Evolutionary conservation across 1,140 invertebrate genomes (phyloP).

Genomic region (Trissolcus basalis): DNA sequence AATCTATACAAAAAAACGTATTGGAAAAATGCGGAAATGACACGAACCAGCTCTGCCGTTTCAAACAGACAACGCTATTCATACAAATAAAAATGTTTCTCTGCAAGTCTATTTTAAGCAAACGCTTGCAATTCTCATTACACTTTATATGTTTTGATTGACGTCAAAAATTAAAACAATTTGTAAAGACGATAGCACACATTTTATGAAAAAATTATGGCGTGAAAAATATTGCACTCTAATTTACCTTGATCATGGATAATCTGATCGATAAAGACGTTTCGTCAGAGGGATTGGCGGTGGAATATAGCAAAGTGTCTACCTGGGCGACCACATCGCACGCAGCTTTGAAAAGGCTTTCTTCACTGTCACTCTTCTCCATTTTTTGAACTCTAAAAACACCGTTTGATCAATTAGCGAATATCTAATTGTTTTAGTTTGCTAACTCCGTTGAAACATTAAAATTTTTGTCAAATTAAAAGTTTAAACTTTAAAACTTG

Average conservation of each 20-base stretch:
- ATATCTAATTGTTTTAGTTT: too few relatives aligned
- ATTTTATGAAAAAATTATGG: too few relatives aligned
- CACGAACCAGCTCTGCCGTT: conserved; percentile 22
- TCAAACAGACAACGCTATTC: conserved; percentile 37
- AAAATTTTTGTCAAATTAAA: too few relatives aligned
- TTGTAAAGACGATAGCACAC: not conserved
- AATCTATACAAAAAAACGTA: conserved; percentile 5
- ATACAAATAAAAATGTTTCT: conserved; percentile 44
- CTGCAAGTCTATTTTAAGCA: conserved; percentile 42
- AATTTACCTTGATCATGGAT: conserved; percentile 81
- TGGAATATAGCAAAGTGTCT: conserved; percentile 79
- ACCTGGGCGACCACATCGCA: conserved; percentile 74
- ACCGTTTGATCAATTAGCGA: too few relatives aligned
- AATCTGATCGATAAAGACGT: conserved; percentile 79
- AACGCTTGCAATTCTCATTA: conserved; percentile 11
- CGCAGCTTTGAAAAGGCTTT: conserved; percentile 68
- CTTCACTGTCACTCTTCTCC: conserved; percentile 48
- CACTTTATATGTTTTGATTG: conserved; percentile 30
- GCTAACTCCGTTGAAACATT: not conserved
- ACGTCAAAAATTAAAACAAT: not conserved
- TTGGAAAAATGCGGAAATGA: conserved; percentile 40
- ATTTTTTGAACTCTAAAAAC: conserved; percentile 38
- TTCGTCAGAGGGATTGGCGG: conserved; percentile 81
- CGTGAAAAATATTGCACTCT: not conserved
- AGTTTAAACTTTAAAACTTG: too few relatives aligned